These are phyloP conservation scores for Corythaixoides concolor DNA, from an alignment of 2,113 vertebrate species.

Conservation along the genomic window DNA sequence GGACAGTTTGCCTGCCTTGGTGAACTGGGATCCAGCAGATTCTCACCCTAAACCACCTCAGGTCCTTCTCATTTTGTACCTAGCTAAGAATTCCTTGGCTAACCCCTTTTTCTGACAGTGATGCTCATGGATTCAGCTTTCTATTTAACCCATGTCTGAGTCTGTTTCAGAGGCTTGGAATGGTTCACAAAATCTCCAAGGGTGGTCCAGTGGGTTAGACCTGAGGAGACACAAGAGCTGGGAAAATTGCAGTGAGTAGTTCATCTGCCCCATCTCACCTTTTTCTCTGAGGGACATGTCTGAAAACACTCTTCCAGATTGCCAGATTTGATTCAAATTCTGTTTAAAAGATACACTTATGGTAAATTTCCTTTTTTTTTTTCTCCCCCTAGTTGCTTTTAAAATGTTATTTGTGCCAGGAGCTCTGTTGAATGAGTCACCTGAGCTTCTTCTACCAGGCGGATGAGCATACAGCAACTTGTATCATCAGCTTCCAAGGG, in stretches of 20 bases:
- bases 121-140: neutral
- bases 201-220: neutral
- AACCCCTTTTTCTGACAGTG: neutral
- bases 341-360: neutral
- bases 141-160: neutral
- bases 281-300: neutral
- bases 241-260: neutral
- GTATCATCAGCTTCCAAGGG: constrained; percentile 27
- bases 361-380: neutral
- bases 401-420: constrained; percentile 21
- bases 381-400: neutral
- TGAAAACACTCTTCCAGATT: neutral
- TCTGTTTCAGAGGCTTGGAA: neutral
- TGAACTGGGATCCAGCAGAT: neutral
- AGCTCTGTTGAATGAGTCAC: constrained; percentile 8
- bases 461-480: constrained; percentile 6
- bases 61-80: neutral
- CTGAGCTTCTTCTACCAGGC: constrained; percentile 38
- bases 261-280: neutral
- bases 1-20: neutral
- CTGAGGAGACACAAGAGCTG: neutral
- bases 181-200: neutral
- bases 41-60: neutral
- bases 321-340: neutral
- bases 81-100: neutral